Evolutionary conservation across 2,113 vertebrate species (phyloP).

Genomic region (Lophotis ruficrista): DNA sequence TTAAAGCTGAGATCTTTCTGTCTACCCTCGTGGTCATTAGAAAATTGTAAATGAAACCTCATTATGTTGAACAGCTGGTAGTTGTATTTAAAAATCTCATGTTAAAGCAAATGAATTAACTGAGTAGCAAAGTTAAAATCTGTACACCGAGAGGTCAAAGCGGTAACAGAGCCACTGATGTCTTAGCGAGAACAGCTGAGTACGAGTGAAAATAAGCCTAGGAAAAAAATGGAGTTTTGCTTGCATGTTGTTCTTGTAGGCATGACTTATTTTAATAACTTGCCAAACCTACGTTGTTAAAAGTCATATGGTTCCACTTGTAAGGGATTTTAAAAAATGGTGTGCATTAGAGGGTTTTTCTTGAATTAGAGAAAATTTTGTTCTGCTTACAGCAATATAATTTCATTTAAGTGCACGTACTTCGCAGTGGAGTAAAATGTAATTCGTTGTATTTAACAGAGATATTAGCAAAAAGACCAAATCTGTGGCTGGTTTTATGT

Average conservation of each 20-base stretch:
- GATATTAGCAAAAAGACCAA: background rate
- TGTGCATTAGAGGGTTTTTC: background rate
- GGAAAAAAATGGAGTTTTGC: background rate
- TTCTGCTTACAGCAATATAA: background rate
- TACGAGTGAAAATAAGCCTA: background rate
- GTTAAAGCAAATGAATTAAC: background rate
- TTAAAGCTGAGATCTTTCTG: constrained; percentile 15
- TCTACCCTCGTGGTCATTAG: background rate
- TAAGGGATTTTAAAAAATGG: background rate
- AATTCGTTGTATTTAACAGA: background rate
- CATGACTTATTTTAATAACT: background rate
- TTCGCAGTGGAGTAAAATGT: background rate
- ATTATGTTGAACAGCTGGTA: background rate
- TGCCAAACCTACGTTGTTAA: background rate
- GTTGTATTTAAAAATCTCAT: background rate
- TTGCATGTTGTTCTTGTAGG: background rate
- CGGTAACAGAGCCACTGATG: background rate
- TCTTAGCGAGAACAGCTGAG: background rate
- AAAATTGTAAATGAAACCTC: background rate
- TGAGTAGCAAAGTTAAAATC: background rate
- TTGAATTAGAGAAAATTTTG: background rate
- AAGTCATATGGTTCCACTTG: background rate
- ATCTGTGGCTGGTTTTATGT: background rate
- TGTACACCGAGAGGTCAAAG: background rate
- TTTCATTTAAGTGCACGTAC: background rate